phyloP scores from a whole-genome alignment of 2,888 invertebrate species.

The Noctua janthina region DNA sequence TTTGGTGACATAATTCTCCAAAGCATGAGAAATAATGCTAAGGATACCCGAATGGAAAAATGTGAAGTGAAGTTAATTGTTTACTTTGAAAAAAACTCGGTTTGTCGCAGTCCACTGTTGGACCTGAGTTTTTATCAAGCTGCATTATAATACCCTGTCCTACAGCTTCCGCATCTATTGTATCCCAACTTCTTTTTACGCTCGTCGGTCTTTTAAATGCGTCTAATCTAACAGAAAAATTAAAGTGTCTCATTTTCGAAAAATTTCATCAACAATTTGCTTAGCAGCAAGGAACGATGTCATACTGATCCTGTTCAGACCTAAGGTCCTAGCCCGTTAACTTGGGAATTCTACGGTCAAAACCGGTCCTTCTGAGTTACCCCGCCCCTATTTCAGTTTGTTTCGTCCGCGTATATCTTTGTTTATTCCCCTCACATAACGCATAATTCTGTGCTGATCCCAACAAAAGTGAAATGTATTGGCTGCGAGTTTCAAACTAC shows the following conservation, averaged over 20 bases:
- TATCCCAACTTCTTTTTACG: no score
- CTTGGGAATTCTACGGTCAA: background rate
- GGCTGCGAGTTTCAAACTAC: conserved; percentile 35
- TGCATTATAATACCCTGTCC: background rate
- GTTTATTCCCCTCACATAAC: conserved; percentile 63
- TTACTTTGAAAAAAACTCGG: no score
- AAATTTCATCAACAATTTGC: no score
- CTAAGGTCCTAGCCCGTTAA: background rate
- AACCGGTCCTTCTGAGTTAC: conserved; percentile 41
- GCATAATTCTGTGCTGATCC: conserved; percentile 51
- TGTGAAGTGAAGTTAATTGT: no score
- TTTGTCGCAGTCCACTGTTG: background rate
- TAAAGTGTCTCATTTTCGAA: background rate
- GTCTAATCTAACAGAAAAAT: background rate
- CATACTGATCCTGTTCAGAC: background rate
- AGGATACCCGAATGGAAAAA: no score
- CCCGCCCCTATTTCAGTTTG: conserved; percentile 23
- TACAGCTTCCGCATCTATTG: no score
- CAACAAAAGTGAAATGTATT: conserved; percentile 57
- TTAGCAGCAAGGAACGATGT: background rate
- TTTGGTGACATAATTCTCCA: background rate
- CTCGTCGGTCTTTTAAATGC: no score
- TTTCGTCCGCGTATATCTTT: conserved; percentile 56
- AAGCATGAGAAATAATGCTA: background rate
- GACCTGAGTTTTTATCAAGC: background rate